A percentile compares a stretch with the other conserved stretches of the same genome.
Evolutionary conservation across 2,888 invertebrate genomes (phyloP).

Genomic region (Scrobipalpa costella): DNA sequence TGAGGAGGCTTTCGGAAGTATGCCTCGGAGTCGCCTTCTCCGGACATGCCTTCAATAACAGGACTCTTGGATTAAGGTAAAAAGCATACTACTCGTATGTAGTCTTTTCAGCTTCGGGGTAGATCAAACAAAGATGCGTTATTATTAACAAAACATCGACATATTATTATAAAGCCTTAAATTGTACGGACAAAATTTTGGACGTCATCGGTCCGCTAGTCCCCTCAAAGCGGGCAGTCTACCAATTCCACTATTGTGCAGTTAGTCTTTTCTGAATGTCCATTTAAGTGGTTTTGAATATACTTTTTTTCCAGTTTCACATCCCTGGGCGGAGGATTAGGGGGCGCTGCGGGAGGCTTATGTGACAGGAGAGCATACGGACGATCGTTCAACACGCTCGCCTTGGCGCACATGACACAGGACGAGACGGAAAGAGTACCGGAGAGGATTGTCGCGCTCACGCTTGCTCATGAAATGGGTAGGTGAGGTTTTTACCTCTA

Average conservation of each 20-base stretch:
- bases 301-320: slow-evolving; percentile 67
- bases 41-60: slow-evolving; percentile 72
- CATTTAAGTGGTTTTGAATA: too few relatives aligned
- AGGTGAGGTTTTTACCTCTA: slow-evolving; percentile 16
- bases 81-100: too few relatives aligned
- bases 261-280: too few relatives aligned
- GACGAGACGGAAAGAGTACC: slow-evolving; percentile 61
- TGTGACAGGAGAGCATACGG: slow-evolving; percentile 75
- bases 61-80: slow-evolving; percentile 68
- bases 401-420: slow-evolving; percentile 66
- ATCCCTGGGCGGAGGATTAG: slow-evolving; percentile 66
- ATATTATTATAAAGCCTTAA: too few relatives aligned
- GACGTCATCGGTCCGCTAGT: too few relatives aligned
- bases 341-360: slow-evolving; percentile 72
- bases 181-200: too few relatives aligned
- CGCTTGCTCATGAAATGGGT: slow-evolving; percentile 74
- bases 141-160: too few relatives aligned
- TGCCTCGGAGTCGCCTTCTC: slow-evolving; percentile 79
- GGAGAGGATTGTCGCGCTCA: slow-evolving; percentile 68
- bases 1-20: slow-evolving; percentile 70
- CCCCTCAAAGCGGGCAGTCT: too few relatives aligned
- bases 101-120: too few relatives aligned
- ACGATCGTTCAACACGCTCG: slow-evolving; percentile 72
- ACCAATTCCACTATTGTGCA: too few relatives aligned
- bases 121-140: too few relatives aligned